Conservation (phyloP, 2,113 vertebrate genomes). For the Chloroceryle aenea region DNA sequence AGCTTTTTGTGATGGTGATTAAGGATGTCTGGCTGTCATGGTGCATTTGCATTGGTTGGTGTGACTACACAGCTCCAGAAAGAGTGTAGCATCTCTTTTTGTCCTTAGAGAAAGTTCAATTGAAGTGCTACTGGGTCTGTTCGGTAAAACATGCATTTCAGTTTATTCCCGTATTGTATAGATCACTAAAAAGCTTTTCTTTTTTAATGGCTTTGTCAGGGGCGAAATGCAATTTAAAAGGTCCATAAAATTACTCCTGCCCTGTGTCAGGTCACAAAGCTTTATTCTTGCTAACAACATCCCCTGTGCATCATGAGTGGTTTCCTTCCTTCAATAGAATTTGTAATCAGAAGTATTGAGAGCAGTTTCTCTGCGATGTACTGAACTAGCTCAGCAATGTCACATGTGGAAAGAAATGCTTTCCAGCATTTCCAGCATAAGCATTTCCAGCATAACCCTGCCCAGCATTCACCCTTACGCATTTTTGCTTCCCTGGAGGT, state of each 20-base stretch:
- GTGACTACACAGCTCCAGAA: neutral
- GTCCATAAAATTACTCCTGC: neutral
- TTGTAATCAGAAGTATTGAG: neutral
- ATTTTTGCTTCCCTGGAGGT: neutral
- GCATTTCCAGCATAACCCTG: neutral
- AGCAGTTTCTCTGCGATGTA: neutral
- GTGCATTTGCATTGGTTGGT: conserved; percentile 4
- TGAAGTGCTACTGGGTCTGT: neutral
- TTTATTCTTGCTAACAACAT: neutral
- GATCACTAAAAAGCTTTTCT: neutral
- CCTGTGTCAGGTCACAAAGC: neutral
- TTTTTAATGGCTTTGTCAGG: neutral
- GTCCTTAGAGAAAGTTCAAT: neutral
- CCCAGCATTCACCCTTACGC: neutral
- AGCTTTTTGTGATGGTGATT: conserved; percentile 43
- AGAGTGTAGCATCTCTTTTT: neutral
- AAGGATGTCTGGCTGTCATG: conserved; percentile 52
- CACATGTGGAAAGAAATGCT: neutral
- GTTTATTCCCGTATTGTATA: neutral
- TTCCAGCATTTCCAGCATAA: neutral
- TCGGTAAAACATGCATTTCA: neutral
- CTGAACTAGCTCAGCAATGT: neutral
- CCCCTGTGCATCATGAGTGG: neutral
- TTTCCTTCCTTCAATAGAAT: neutral
- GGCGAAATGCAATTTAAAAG: neutral